Percentiles rank a stretch among this genome's conserved stretches.
phyloP scores from a whole-genome alignment of 1,140 invertebrate species.

The Diorhabda elongata region DNA sequence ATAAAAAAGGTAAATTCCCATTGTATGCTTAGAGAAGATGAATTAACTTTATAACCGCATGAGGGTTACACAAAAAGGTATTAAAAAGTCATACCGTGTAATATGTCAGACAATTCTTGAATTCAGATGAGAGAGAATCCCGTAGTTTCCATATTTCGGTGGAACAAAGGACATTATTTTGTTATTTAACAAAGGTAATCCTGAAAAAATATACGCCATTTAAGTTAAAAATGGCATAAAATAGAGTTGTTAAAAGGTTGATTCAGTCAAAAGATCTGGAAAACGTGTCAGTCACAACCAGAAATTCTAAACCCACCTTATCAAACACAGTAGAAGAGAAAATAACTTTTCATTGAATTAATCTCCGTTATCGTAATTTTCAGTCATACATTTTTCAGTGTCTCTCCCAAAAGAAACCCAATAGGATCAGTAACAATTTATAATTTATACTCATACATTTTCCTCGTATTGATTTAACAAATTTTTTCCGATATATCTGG shows the following conservation, averaged over 20 bases:
- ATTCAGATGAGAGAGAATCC: not conserved
- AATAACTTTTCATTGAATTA: no score
- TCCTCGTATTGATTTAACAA: no score
- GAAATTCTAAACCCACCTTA: no score
- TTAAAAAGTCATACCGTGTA: conserved; percentile 3
- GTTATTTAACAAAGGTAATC: conserved; percentile 2
- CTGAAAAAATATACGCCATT: not conserved
- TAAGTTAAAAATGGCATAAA: not conserved
- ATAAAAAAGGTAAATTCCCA: conserved; percentile 3
- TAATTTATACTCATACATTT: no score
- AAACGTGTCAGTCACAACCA: no score
- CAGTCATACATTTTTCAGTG: no score
- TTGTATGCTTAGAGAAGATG: not conserved
- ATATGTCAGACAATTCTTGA: not conserved
- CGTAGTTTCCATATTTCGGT: not conserved
- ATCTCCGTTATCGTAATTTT: no score
- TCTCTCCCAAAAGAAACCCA: no score
- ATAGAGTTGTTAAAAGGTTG: not conserved
- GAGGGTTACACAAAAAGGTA: conserved; percentile 2
- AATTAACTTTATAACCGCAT: not conserved
- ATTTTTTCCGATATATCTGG: no score
- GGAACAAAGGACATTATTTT: not conserved
- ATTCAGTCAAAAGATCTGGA: not conserved
- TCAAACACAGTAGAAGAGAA: no score
- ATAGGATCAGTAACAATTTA: no score